Conservation (phyloP, 2,113 vertebrate species). For the Scopus umbretta region DNA sequence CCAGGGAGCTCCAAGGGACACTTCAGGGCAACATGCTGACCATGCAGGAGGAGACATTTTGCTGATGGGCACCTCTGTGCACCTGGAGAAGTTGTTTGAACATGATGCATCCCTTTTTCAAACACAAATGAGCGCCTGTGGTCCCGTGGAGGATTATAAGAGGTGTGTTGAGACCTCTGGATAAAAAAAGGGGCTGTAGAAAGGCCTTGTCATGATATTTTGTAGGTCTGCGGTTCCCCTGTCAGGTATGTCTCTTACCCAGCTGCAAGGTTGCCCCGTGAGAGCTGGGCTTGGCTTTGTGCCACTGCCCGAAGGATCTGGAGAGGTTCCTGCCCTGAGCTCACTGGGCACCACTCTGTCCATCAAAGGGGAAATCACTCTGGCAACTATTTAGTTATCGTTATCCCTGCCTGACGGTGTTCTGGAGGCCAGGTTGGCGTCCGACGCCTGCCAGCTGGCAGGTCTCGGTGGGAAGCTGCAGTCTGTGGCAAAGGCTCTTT, state of each 20-base stretch:
- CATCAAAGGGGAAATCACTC: neutral
- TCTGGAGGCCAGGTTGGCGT: neutral
- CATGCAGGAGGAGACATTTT: neutral
- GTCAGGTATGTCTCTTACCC: neutral
- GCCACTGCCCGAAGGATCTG: too few species aligned
- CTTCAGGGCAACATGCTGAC: rapidly evolving
- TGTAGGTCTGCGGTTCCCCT: neutral
- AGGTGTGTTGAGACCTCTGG: neutral
- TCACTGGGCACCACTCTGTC: neutral
- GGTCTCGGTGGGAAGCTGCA: neutral
- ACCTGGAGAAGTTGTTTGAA: neutral
- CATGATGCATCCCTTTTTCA: neutral
- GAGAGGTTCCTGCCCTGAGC: neutral
- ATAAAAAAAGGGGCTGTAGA: neutral
- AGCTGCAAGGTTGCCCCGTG: neutral
- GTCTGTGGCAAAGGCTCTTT: neutral
- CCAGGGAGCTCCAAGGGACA: neutral
- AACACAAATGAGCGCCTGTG: neutral
- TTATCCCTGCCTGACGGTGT: neutral
- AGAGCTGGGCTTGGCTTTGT: neutral
- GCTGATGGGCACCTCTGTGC: neutral
- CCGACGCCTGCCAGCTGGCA: neutral
- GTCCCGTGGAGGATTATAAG: neutral
- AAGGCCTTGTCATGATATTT: neutral
- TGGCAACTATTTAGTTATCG: neutral